phyloP scores from a whole-genome alignment of 2,888 invertebrate species.

The Drosophila nr. perissopoda region DNA sequence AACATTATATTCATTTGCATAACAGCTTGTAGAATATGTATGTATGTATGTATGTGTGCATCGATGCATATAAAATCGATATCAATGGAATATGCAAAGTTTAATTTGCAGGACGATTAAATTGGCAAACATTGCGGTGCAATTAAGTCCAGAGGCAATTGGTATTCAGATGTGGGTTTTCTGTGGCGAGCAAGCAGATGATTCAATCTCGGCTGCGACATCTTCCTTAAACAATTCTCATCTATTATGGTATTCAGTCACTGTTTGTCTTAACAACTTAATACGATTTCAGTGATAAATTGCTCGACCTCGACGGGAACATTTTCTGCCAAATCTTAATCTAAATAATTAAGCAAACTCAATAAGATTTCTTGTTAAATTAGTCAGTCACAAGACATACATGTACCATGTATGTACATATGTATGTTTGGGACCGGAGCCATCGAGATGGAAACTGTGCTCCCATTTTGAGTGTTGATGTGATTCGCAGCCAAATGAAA shows the following conservation, averaged over 20 bases:
- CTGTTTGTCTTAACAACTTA: conserved; percentile 42
- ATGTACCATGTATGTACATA: not conserved
- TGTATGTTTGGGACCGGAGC: conserved; percentile 7
- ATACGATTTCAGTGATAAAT: conserved; percentile 61
- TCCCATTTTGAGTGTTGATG: conserved; percentile 43
- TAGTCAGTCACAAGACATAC: conserved; percentile 33
- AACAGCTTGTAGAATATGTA: conserved; percentile 11
- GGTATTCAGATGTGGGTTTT: not conserved
- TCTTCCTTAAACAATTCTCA: conserved; percentile 31
- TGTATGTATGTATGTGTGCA: not conserved
- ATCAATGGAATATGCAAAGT: conserved; percentile 21
- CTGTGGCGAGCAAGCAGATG: conserved; percentile 3
- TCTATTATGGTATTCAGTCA: conserved; percentile 31
- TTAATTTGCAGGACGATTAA: conserved; percentile 30
- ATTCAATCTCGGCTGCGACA: conserved; percentile 38
- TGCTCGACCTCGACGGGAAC: conserved; percentile 34
- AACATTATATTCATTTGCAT: conserved; percentile 21
- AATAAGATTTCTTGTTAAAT: conserved; percentile 69
- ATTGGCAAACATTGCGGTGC: conserved; percentile 24
- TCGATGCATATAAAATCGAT: conserved; percentile 31
- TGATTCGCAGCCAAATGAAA: conserved; percentile 44
- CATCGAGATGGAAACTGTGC: conserved; percentile 32
- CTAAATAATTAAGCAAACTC: conserved; percentile 76
- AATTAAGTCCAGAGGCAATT: conserved; percentile 19
- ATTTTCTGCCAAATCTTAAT: conserved; percentile 62